Base-by-base conservation (phyloP, 2,797 vertebrate genomes). In the Rhadinocentrus ornatus region DNA sequence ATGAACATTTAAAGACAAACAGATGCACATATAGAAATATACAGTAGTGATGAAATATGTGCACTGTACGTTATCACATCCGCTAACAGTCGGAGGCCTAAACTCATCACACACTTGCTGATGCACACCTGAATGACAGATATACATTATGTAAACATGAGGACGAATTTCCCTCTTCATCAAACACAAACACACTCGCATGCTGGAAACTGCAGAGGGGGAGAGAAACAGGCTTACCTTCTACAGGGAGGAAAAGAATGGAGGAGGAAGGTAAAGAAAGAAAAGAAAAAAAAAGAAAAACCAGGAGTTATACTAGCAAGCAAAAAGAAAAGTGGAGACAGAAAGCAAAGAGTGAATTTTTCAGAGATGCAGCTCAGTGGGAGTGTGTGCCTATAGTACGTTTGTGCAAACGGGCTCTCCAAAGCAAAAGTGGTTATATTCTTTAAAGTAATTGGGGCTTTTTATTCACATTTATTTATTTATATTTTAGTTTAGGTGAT, bases 191-290 rank as follows among this genome's bases (percentile, higher is more conserved):
- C 54, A 88, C 84, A 92, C 89, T 92, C 75, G 77, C 97, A 97
- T 96, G 96, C 96, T 93, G 94, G 92, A 94, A 91, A 90, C 75
- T 72, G 92, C 91, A 88, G 83, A 92, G 83, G 84, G 86, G 83
- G 90, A 92, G 88, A 94, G 89, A 95, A 90, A 90, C 91, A 94
- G 92, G 91, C 97, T 99, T 99, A 99, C 97, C 97, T 99, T 99
- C 97, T 99, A 98, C 93, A 94, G 75, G 95, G 94, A 95, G 95
- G 92, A 95, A 96, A 95, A 96, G 88, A 95, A 95, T 93, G 93
- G 93, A 93, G 87, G 94, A 95, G 89, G 86, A 90, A 92, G 91
- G 94, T 88, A 91, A 92, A 91, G 94, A 90, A 94, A 88, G 87
- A 89, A 91, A 89, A 91, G 79, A 62, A 37, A 59, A 88, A 88